A percentile compares a stretch with the other conserved stretches of the same genome.
These are phyloP conservation scores for Lepisosteus oculatus DNA, from an alignment of 2,113 vertebrate genomes.

Conservation along the genomic window DNA sequence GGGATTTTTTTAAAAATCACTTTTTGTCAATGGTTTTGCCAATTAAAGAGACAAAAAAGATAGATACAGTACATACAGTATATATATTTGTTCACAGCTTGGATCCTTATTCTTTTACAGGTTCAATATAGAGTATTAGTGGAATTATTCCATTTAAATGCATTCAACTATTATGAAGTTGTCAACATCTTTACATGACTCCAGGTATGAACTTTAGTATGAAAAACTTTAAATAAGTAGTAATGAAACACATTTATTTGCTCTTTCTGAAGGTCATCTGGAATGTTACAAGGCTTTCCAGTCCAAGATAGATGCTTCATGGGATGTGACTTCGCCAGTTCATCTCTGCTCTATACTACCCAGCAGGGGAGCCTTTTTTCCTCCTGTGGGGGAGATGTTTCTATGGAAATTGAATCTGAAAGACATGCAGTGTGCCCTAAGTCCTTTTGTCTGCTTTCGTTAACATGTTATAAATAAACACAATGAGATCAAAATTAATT, in stretches of 20 bases:
- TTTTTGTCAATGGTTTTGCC: no score
- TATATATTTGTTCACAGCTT: no score
- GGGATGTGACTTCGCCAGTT: constrained; percentile 35
- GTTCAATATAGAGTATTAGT: no score
- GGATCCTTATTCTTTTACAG: no score
- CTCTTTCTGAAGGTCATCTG: constrained; percentile 28
- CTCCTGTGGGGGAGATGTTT: constrained; percentile 14
- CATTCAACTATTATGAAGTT: not conserved
- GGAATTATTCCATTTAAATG: not conserved
- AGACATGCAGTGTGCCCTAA: constrained; percentile 29
- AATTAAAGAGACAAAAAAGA: no score
- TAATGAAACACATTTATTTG: constrained; percentile 23
- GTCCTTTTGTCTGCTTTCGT: constrained; percentile 30
- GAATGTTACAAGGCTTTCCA: constrained; percentile 9
- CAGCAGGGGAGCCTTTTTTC: constrained; percentile 31
- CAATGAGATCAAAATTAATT: constrained; percentile 13
- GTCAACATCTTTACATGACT: not conserved
- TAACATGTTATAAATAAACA: constrained; percentile 21
- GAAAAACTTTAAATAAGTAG: constrained; percentile 24
- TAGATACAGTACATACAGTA: no score
- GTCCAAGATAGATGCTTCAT: constrained; percentile 22
- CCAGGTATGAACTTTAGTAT: constrained; percentile 24
- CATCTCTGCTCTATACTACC: constrained; percentile 23
- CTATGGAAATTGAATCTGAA: constrained; percentile 42
- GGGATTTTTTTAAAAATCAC: no score